These are phyloP conservation scores for Rugalucina vietnamica DNA, from an alignment of 2,888 invertebrate genomes.

Conservation along the genomic window DNA sequence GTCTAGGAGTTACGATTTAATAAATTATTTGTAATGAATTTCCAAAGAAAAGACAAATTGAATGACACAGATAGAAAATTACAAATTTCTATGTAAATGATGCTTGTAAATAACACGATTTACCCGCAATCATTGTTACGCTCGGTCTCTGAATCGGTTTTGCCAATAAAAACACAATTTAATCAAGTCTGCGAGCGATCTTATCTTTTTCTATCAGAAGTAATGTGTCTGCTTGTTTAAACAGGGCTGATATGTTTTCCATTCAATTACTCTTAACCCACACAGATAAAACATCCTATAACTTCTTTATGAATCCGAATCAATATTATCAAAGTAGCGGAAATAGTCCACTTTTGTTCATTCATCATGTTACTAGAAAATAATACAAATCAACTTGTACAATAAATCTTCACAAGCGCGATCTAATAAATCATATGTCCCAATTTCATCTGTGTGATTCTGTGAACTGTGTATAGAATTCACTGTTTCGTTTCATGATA, in stretches of 20 bases:
- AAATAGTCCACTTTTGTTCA: not conserved
- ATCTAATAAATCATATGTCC: not conserved
- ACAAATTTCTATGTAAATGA: too few species aligned
- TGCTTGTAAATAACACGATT: too few species aligned
- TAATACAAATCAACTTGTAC: not conserved
- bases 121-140: too few species aligned
- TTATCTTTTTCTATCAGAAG: not conserved
- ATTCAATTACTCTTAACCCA: not conserved
- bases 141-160: too few species aligned
- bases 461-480: slow-evolving; percentile 79
- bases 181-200: not conserved
- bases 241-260: slow-evolving; percentile 3
- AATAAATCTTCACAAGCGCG: not conserved
- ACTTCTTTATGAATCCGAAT: not conserved
- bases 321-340: not conserved
- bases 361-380: not conserved
- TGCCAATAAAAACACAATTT: not conserved
- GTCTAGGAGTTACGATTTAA: too few species aligned
- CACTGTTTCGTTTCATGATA: slow-evolving; percentile 93
- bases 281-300: not conserved
- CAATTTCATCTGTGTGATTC: slow-evolving; percentile 24
- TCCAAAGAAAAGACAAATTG: too few species aligned
- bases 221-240: not conserved
- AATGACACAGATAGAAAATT: too few species aligned
- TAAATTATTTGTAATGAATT: too few species aligned